phyloP scores from a whole-genome alignment of 2,888 invertebrate genomes.

The Anarsia innoxiella region DNA sequence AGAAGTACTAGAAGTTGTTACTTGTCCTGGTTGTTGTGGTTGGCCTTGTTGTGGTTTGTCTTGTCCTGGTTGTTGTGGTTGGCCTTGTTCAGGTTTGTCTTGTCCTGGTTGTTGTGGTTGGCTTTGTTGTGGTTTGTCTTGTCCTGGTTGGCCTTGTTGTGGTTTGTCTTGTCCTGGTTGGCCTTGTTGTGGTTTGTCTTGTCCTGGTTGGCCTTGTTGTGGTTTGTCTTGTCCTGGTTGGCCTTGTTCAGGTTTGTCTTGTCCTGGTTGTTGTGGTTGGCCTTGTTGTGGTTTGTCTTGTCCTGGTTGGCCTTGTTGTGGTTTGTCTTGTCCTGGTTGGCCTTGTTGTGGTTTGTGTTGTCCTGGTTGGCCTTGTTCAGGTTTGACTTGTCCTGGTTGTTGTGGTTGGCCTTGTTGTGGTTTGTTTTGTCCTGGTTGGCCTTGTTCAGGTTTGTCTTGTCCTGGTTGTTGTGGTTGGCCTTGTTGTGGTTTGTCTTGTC shows the following conservation, averaged over 20 bases:
- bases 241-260: no score
- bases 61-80: background rate
- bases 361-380: background rate
- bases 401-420: background rate
- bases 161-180: background rate
- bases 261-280: background rate
- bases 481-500: no score
- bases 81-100: background rate
- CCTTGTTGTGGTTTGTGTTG: background rate
- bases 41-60: background rate
- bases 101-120: background rate
- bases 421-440: no score
- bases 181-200: background rate
- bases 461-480: background rate
- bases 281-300: no score
- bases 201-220: slow-evolving; percentile 1
- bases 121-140: no score
- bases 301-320: no score
- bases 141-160: background rate
- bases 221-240: background rate
- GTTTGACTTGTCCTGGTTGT: background rate
- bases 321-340: background rate
- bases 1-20: no score
- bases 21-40: background rate
- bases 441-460: no score